These are phyloP conservation scores for Drosophila tropicalis DNA, from an alignment of 1,140 invertebrate genomes.

Conservation along the genomic window DNA sequence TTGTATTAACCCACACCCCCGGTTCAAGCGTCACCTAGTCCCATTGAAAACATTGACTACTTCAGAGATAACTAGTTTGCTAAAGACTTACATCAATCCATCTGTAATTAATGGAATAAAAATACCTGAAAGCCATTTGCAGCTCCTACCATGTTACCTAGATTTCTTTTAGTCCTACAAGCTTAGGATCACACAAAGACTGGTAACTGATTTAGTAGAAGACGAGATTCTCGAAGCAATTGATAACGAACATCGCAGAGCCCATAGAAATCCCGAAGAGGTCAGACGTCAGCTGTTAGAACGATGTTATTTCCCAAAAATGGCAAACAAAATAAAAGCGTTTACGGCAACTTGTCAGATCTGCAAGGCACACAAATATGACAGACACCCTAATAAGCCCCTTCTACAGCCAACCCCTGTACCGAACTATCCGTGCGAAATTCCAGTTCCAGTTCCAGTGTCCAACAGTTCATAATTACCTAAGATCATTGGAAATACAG, in stretches of 20 bases:
- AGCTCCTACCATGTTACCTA: neutral
- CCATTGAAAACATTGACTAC: neutral
- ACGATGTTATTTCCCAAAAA: too few relatives aligned
- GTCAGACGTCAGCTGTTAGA: neutral
- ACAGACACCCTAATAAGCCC: neutral
- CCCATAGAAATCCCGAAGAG: constrained; percentile 17
- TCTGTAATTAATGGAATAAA: constrained; percentile 16
- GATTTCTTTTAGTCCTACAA: neutral
- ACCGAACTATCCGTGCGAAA: too few relatives aligned
- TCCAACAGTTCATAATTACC: constrained; percentile 15
- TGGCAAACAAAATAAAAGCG: too few relatives aligned
- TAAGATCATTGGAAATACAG: neutral
- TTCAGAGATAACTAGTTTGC: neutral
- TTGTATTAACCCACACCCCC: too few relatives aligned
- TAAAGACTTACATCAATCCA: constrained; percentile 7
- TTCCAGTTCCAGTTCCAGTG: neutral
- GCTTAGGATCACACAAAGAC: constrained; percentile 13
- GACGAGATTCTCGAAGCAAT: constrained; percentile 13
- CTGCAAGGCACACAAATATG: too few relatives aligned
- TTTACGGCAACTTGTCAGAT: too few relatives aligned
- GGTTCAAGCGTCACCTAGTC: too few relatives aligned
- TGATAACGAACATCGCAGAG: constrained; percentile 24
- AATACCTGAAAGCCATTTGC: constrained; percentile 6
- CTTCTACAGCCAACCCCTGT: too few relatives aligned
- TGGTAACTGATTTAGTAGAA: neutral